Percentiles rank a stretch among this genome's conserved stretches.
These are phyloP conservation scores for Propithecus deckenii DNA, from an alignment of 2,797 vertebrate genomes.

Conservation along the genomic window DNA sequence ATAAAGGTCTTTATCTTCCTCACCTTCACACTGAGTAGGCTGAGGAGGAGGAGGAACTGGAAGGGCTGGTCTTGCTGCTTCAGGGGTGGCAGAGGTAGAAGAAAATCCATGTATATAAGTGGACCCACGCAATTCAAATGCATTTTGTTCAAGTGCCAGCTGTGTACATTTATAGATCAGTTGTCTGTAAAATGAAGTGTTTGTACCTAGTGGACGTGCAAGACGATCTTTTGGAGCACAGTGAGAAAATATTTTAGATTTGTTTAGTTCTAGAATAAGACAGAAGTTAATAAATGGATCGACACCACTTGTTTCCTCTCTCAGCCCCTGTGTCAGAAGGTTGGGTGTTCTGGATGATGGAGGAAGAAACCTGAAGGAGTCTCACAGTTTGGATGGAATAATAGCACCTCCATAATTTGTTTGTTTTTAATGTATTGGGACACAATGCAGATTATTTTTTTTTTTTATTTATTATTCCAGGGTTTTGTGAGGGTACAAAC, in stretches of 20 bases:
- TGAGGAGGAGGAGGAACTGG: neutral
- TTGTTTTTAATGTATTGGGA: neutral
- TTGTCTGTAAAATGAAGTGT: neutral
- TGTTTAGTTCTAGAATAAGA: neutral
- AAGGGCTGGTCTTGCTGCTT: neutral
- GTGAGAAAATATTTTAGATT: constrained; percentile 10
- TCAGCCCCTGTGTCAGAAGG: neutral
- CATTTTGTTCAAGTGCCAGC: neutral
- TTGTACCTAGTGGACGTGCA: neutral
- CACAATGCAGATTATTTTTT: neutral
- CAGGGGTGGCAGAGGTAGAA: neutral
- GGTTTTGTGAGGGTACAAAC: too few species aligned
- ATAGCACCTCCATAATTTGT: neutral
- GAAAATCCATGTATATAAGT: neutral
- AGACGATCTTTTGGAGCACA: neutral
- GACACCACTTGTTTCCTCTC: neutral
- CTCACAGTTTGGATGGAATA: neutral
- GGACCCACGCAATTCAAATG: neutral
- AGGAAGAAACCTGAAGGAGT: neutral
- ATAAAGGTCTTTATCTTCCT: neutral
- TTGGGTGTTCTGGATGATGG: neutral
- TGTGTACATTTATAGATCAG: neutral
- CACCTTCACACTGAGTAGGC: neutral
- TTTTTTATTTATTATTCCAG: too few species aligned
- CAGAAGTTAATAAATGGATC: neutral